Base-by-base conservation (phyloP, 2,888 invertebrate genomes). In the Ennomos fuscantarius region DNA sequence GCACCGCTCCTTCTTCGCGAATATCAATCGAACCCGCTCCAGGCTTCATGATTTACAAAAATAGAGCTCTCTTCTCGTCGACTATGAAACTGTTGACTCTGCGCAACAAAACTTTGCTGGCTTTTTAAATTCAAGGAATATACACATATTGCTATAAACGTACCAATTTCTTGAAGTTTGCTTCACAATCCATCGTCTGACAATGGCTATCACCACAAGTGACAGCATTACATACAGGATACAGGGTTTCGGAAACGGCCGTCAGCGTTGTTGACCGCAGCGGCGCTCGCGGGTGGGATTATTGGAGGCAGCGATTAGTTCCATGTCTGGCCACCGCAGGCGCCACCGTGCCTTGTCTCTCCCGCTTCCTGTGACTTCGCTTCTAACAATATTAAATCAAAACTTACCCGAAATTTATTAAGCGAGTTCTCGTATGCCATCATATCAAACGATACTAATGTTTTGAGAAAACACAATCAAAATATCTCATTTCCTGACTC, bases 371-470 rank as follows among this genome's bases (percentile, higher is more conserved):
- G 33, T 43, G 9, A 39, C 34, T 34, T 13, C n/a, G 3, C 9
- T 36, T 31, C 48, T 45, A 47, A 46, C 57, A 66, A 64, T n/a
- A n/a, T 66, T 60, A 57, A 69, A 63, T 62, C 59, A 61, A 63
- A 70, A 69, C 65, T 72, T 64, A 33, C 43, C 45, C 63, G 61
- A 66, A 68, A 69, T 62, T 68, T 69, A 37, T 52, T 41, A 63
- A 72, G 69, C 68, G 62, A 66, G 60, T 58, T 45, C 44, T 41
- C 47, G 47, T 33, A n/a, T 50, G 34, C 51, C 63, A 63, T 56
- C 24, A 55, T 57, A 60, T 68, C 65, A 62, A 66, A 64, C 67
- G 67, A 58, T 60, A 45, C 62, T 43, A 24, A 60, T 60, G 53
- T 66, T 70, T 69, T 60, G 63, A 40, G 43, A 40, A 51, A 55